Conservation (phyloP, 1,140 invertebrate genomes). For the Andricus grossulariae region DNA sequence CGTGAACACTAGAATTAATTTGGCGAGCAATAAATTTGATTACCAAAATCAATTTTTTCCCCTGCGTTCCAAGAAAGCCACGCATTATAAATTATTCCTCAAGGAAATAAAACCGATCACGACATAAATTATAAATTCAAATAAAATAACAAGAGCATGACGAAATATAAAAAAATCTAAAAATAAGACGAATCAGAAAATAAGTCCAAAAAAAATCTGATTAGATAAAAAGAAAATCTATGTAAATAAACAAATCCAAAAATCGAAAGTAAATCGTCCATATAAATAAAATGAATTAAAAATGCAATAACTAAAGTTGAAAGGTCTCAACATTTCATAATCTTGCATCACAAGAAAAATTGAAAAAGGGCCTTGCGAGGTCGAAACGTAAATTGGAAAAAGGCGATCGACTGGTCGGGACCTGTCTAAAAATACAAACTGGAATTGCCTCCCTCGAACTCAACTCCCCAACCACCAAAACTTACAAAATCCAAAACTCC, state of each 20-base stretch:
- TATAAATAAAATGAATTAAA: background rate
- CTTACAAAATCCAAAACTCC: background rate
- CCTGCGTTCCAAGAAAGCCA: too few relatives aligned
- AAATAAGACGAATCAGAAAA: too few relatives aligned
- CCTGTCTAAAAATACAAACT: constrained; percentile 21
- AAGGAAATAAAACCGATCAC: background rate
- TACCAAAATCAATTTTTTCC: too few relatives aligned
- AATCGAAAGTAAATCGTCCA: background rate
- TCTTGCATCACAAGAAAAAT: constrained; percentile 6
- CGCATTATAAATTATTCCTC: background rate
- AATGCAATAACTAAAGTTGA: background rate
- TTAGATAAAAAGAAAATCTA: too few relatives aligned
- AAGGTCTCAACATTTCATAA: background rate
- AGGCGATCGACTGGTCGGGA: constrained; percentile 7
- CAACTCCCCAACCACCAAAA: background rate
- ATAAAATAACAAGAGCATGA: constrained; percentile 45
- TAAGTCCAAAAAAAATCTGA: too few relatives aligned
- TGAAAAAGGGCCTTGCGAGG: constrained; percentile 24
- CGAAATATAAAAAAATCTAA: constrained; percentile 42
- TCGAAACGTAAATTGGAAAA: constrained; percentile 16
- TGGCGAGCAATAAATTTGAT: too few relatives aligned
- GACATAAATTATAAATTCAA: background rate
- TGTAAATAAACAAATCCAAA: too few relatives aligned
- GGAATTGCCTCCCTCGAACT: background rate
- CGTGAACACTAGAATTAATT: too few relatives aligned